These are phyloP conservation scores for Hermodice carunculata DNA, from an alignment of 2,888 invertebrate genomes.

Conservation along the genomic window DNA sequence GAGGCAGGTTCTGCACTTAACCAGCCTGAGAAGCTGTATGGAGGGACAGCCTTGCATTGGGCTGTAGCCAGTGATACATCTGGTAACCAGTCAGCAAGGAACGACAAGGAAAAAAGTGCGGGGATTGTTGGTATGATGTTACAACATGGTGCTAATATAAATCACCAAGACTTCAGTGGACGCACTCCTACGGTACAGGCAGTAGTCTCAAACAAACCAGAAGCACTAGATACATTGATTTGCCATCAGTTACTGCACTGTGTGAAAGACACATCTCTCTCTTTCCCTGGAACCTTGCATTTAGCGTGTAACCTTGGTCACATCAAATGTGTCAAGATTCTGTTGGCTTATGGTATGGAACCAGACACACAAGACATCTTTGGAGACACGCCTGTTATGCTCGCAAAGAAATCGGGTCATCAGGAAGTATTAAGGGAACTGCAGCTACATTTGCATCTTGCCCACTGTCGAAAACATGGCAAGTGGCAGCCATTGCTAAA, in stretches of 20 bases:
- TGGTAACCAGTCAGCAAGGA: too few species aligned
- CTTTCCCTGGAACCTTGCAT: neutral
- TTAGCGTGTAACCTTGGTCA: conserved; percentile 15
- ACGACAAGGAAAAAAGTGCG: too few species aligned
- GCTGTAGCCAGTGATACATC: conserved; percentile 21
- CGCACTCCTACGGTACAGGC: conserved; percentile 20
- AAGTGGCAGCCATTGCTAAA: too few species aligned
- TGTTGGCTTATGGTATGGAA: neutral
- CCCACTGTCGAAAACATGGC: too few species aligned
- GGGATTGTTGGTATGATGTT: too few species aligned
- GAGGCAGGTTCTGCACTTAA: conserved; percentile 8
- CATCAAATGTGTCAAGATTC: neutral
- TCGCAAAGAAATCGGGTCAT: neutral
- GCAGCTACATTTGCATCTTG: too few species aligned
- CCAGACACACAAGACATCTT: conserved; percentile 13
- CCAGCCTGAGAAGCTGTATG: conserved; percentile 20
- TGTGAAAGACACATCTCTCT: neutral
- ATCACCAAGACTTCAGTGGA: conserved; percentile 17
- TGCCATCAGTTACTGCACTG: conserved; percentile 4
- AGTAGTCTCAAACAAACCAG: conserved; percentile 13
- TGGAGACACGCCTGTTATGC: conserved; percentile 11
- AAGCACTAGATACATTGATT: neutral
- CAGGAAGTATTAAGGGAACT: too few species aligned
- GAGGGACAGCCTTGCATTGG: conserved; percentile 27
- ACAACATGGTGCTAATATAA: conserved; percentile 6